These are phyloP conservation scores for Drosophila neotestacea DNA, from an alignment of 2,888 invertebrate genomes.

Conservation along the genomic window DNA sequence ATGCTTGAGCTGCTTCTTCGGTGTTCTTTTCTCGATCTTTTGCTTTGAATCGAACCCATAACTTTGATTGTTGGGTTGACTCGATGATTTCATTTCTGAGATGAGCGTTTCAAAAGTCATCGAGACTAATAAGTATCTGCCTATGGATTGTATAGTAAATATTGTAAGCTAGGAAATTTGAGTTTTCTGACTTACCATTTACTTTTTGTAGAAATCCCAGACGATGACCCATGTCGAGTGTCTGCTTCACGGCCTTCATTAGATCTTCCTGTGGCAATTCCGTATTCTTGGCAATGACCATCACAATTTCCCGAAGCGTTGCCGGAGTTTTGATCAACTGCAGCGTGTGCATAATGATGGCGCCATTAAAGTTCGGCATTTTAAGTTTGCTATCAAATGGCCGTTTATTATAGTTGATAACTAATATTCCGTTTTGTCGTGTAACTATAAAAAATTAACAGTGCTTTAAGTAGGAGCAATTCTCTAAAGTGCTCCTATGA, in stretches of 20 bases:
- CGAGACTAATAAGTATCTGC: constrained; percentile 58
- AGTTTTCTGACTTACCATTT: constrained; percentile 44
- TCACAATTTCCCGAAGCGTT: constrained; percentile 60
- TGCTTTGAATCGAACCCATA: background rate
- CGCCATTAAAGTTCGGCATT: constrained; percentile 69
- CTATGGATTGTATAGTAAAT: constrained; percentile 8
- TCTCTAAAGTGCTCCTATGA: background rate
- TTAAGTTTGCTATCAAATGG: constrained; percentile 1
- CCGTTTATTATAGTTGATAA: background rate
- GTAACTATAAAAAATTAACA: constrained; percentile 32
- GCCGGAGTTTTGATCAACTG: constrained; percentile 62
- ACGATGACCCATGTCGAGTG: constrained; percentile 58
- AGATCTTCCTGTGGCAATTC: constrained; percentile 54
- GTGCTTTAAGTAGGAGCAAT: background rate
- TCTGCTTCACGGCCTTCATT: constrained; percentile 58
- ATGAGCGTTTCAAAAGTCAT: constrained; percentile 51
- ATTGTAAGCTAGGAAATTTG: background rate
- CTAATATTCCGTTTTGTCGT: constrained; percentile 3
- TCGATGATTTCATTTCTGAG: constrained; percentile 29
- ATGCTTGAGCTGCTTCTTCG: constrained; percentile 12
- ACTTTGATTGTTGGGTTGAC: background rate
- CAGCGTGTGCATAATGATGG: constrained; percentile 66
- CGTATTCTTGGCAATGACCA: constrained; percentile 56
- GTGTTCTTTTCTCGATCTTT: constrained; percentile 12
- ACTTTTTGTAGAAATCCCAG: constrained; percentile 60